Base-by-base conservation (phyloP, 2,888 invertebrate genomes). In the Epinotia bilunana region DNA sequence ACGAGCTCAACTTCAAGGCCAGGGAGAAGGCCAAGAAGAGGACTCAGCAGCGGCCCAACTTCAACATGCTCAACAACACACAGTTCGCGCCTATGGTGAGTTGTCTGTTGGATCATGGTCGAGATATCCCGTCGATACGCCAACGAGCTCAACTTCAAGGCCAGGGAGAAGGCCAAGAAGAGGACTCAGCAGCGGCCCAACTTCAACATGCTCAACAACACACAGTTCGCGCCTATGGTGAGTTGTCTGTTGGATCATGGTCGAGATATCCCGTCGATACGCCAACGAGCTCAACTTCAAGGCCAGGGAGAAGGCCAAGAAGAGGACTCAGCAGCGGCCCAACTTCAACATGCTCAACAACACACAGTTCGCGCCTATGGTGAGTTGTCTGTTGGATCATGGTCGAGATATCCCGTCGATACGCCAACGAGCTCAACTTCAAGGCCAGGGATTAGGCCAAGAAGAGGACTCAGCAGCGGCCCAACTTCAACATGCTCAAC, bases 151-250 rank as follows among this genome's bases (percentile, higher is more conserved):
- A 33, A 33, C 33, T 33, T 33, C 33, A 33, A 33, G 33, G 33
- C 33, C 2, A 2, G 33, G 5, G 33, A 4, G 33, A 33, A 33
- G 33, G 33, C 33, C 33, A 33, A 33, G 33, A 33, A 33, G 33
- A 2, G 33, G 33, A 33, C 33, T 3, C 33, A 33, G 83, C 95
- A 95, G 81, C 94, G 94, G 79, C 96, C 97, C 5, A 96, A 96
- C 84, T 97, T 96, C 92, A 93, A 95, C 18, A 94, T 97, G 67
- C 93, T 96, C 57, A 96, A 97, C 75, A 95, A 94, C 80, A 96
- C 96, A 0, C 97, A 97, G 87, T 98, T 98, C 88, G 97, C 97
- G 0, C 98, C 98, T 0, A 95, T 88, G 86, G 97, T 97, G 85
- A 90, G 90, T 4, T 55, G 33, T 67, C 33, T 33, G 5, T 33